Evolutionary conservation across 2,797 vertebrate genomes (phyloP), one percentile per base, ranked within the genome.

Genomic region (Parauchenoglanis ngamensis): DNA sequence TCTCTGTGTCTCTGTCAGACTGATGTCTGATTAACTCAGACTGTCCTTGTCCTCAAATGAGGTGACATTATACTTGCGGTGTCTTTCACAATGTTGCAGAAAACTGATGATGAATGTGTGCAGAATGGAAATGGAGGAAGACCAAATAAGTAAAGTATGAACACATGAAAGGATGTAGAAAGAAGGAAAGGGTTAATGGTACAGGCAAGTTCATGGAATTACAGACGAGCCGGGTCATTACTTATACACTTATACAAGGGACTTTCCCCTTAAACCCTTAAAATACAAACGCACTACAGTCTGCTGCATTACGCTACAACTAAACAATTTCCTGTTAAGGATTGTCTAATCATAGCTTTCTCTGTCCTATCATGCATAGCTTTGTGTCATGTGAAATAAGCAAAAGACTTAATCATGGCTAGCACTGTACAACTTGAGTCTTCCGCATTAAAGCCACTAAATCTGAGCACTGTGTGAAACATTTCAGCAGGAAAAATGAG

Each of bases 241-340:
- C 56, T 76, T 65, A 79, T 15, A 59, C 4, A 28, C 59, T 82
- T 63, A 72, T 81, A 84, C 75, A 61, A 56, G 85, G 82, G 73
- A 88, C 85, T 88, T 89, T 85, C 86, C 78, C 77, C 79, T 46
- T 54, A 83, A 86, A 75, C 65, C 63, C 49, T 87, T 88, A 54
- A 49, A 77, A 84, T 78, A 77, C 84, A 88, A 88, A 77, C 19
- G 85, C 57, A 56, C 49, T 76, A 75, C 84, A 88, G 83, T 82
- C 31, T 59, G 78, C 59, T 19, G 84, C 81, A 87, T 87, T 87
- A 87, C 82, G 11, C 49, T 65, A 87, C 82, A 70, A 63, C 84
- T 59, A n/a, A 88, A 83, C 78, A 49, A 88, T 88, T 88, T 88
- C 87, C 87, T 88, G 78, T 67, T 17, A 46, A 67, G 79, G 84